Percentiles rank a stretch among this genome's conserved stretches.
Evolutionary conservation across 64 coral and sea anemone species (phyloP).

Genomic region (Pocillopora verrucosa): DNA sequence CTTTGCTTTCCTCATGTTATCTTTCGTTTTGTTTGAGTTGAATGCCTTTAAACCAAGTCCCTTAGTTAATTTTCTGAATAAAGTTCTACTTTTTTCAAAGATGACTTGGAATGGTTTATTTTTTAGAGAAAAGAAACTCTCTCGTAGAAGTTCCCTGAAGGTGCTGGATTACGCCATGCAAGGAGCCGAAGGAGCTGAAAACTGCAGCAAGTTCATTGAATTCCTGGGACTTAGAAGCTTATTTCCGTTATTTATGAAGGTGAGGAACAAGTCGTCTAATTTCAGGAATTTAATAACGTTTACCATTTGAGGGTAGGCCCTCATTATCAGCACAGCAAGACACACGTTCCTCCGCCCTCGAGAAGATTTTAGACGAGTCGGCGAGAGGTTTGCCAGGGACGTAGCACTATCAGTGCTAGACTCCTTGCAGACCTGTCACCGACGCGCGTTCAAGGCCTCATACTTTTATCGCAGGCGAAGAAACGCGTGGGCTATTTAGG

Average conservation of each 20-base stretch:
- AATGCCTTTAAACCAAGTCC: neutral
- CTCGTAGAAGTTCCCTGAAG: slow-evolving; percentile 88
- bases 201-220: slow-evolving; percentile 94
- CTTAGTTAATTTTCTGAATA: neutral
- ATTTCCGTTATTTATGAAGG: slow-evolving; percentile 99
- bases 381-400: no score
- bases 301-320: no score
- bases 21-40: neutral
- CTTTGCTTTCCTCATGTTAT: neutral
- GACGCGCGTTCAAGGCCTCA: no score
- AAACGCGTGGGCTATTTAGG: no score
- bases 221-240: slow-evolving; percentile 93
- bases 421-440: no score
- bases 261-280: neutral
- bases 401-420: no score
- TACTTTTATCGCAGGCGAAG: no score
- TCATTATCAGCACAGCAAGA: no score
- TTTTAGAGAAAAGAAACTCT: slow-evolving; percentile 91
- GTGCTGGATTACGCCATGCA: slow-evolving; percentile 98
- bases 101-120: neutral
- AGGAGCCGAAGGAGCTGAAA: slow-evolving; percentile 82
- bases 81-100: neutral
- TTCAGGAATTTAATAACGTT: neutral
- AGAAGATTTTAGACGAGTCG: no score
- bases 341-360: no score